Base-by-base conservation (phyloP, 2,113 vertebrate species). In the Ceyx melanurus region DNA sequence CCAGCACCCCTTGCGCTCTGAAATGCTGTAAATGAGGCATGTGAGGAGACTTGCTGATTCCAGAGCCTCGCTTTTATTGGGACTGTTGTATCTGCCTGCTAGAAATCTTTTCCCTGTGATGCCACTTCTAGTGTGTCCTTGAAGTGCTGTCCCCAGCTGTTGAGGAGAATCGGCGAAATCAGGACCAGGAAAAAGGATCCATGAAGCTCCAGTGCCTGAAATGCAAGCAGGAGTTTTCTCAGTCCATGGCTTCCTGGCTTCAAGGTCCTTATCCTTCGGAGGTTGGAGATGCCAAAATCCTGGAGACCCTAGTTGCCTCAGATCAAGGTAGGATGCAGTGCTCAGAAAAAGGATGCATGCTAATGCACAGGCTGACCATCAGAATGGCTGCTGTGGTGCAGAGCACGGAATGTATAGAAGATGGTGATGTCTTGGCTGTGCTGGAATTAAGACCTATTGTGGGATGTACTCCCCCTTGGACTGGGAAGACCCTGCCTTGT, bases 171-270 rank as follows among this genome's bases (percentile, higher is more conserved):
- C 91, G 15, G 7, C 96, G 46, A 15, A 84, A 75, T 64, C 90
- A 70, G 4, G 75, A 94, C 75, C 92, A 95, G 23, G 84, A 73
- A 9, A 96, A 93, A 25, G 67, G 86, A 72, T 67, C 64, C 7
- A 40, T 77, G 1, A 96, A 89, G 29, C 89, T 99, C 75, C 98
- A 99, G 94, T 99, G 99, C 82, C 97, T 99, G 21, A 98, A 98
- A 84, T 99, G 99, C 95, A 96, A 97, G 58, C 95, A 94, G 4
- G 98, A 98, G 94, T 98, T 99, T 94, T 90, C 22, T 2, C 93
- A 88, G 48, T 45, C 51, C 25, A 31, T 88, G 81, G 15, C 15
- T 29, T 13, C 42, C 37, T 84, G 86, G 60, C 57, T 54, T 42
- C 93, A 95, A 93, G 86, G 58, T 81, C n/a, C 64, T 5, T 89